Evolutionary conservation across 2,113 vertebrate genomes (phyloP), one percentile per base, ranked within the genome.

Genomic region (Amazona vittata): DNA sequence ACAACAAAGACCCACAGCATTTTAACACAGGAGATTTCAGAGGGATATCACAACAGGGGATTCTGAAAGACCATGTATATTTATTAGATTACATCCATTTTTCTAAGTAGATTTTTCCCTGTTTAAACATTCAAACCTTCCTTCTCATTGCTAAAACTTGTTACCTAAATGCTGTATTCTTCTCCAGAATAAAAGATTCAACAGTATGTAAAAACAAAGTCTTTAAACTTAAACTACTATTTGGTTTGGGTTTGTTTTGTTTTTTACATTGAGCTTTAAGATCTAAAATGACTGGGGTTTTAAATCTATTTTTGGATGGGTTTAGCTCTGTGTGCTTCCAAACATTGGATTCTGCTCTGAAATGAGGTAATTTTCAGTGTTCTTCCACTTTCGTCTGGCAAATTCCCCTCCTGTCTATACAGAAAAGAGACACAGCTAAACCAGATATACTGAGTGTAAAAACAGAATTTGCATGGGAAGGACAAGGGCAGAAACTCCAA

Each of bases 401-500:
- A 83, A 71, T 93, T 90, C 80, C 47, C 24, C 39, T 78, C 68
- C 39, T 92, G 68, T 83, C 52, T 94, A 41, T 47, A 60, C 44
- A 84, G 25, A 73, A 74, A 63, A 86, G 37, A 74, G 89, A 69
- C 50, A 89, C 31, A 82, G 46, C 79, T 76, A 95, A 96, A 91
- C 84, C 28, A 41, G 88, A 96, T 84, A 92, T 60, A 25, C 64
- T 33, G 75, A 92, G 62, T 87, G 74, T 76, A 94, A 96, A 96
- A 96, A 44, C 96, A 96, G 94, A 93, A 91, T 76, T 59, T 89
- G 35, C 67, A 93, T 77, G 92, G 89, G 94, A 94, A 83, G 77
- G 89, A 87, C 83, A 84, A 86, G 83, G 91, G 44, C 93, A 86
- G 86, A 84, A 33, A 94, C 41, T 94, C 86, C 64, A 39, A 76